Base-by-base conservation (phyloP, 2,113 vertebrate species). In the Columbina picui region DNA sequence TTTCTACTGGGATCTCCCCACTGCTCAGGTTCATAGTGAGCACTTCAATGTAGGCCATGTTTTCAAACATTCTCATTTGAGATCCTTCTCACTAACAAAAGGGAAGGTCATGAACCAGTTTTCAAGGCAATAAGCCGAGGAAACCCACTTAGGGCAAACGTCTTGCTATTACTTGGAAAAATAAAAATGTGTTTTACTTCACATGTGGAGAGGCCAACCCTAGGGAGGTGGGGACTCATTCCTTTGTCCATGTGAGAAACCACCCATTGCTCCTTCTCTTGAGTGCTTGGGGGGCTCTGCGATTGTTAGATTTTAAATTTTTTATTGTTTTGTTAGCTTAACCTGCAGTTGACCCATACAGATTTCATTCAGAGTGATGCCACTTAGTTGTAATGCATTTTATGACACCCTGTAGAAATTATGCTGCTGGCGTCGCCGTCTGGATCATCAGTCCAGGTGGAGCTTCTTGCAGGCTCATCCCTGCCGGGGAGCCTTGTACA, bases 301-400 rank as follows among this genome's bases (percentile, higher is more conserved):
- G 30, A 95, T 96, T 89, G 91, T 93, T 97, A 74, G 82, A 91
- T 96, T 97, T 92, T 98, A 97, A 97, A 98, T 97, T 97, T 98
- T 98, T 98, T 96, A 98, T 98, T 97, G 91, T 97, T 98, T 95
- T 96, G 85, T 98, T 98, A 97, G 95, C 94, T 97, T 97, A 98
- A 97, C 97, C 98, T 98, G 96, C 97, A 96, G 96, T 68, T 98
- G 98, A 98, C 97, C 98, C 96, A 69, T 97, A 87, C 94, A 77
- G 90, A 97, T 97, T 98, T 98, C 93, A 96, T 97, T 96, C 94
- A 89, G 94, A 97, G 84, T 63, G 79, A 15, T 79, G 89, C 68
- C 86, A 95, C 90, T 97, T 94, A 93, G 64, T 80, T 90, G 92
- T 93, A 94, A 94, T 97, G 96, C 95, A 88, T 95, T 97, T 97